Conservation (phyloP, 64 coral and sea anemone genomes). For the Catalaphyllia jardinei region DNA sequence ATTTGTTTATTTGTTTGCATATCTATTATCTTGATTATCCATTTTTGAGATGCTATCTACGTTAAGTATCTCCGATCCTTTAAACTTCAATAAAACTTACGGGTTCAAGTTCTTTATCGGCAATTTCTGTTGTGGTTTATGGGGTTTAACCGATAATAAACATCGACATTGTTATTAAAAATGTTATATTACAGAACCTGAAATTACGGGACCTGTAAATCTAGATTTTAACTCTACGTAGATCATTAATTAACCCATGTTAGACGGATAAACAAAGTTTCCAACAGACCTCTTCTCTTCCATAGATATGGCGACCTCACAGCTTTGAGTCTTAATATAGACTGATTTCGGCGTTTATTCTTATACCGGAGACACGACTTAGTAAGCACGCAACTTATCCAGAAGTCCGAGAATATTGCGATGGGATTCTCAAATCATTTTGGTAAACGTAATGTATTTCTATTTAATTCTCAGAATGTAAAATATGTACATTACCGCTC, state of each 20-base stretch:
- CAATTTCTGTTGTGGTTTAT: background rate
- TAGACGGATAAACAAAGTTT: background rate
- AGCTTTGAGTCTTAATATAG: too few species aligned
- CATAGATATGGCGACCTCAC: too few species aligned
- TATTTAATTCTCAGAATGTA: background rate
- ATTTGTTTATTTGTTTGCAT: slow-evolving; percentile 49
- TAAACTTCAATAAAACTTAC: slow-evolving; percentile 13
- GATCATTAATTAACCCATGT: background rate
- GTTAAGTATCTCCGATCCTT: slow-evolving; percentile 19
- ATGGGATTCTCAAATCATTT: too few species aligned
- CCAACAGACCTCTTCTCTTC: too few species aligned
- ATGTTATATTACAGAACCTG: too few species aligned
- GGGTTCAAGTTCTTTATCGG: slow-evolving; percentile 3
- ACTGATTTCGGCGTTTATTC: too few species aligned
- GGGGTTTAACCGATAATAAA: background rate
- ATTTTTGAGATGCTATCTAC: slow-evolving; percentile 36
- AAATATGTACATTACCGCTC: background rate
- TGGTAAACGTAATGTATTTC: background rate
- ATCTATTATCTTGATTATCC: slow-evolving; percentile 55
- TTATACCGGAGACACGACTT: too few species aligned
- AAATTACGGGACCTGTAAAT: too few species aligned
- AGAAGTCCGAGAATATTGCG: too few species aligned
- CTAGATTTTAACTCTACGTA: background rate
- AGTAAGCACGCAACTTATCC: too few species aligned
- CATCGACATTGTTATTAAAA: background rate